A percentile compares a stretch with the other conserved stretches of the same genome.
Conservation (phyloP, 2,797 vertebrate genomes). For the Enoplosus armatus region DNA sequence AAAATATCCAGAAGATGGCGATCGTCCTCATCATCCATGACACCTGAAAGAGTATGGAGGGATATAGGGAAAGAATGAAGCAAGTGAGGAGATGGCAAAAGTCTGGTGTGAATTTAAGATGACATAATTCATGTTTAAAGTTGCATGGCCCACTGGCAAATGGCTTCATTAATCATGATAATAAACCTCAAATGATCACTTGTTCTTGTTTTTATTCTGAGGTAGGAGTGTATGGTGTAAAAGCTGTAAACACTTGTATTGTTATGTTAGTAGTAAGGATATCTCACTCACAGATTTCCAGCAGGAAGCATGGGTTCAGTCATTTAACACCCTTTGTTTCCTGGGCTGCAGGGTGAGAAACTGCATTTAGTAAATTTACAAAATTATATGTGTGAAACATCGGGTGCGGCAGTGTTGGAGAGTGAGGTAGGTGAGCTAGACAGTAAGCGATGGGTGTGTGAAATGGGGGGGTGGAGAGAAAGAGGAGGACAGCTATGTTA, state of each 20-base stretch:
- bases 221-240: not conserved
- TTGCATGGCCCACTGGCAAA: not conserved
- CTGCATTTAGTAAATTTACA: slow-evolving; percentile 50
- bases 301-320: slow-evolving; percentile 81
- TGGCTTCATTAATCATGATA: not conserved
- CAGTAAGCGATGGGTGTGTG: slow-evolving; percentile 11
- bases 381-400: slow-evolving; percentile 1
- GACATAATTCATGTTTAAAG: not conserved
- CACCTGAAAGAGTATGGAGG: slow-evolving; percentile 86
- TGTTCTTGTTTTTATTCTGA: slow-evolving; percentile 14
- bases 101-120: not conserved
- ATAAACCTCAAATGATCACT: not conserved
- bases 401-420: slow-evolving; percentile 5
- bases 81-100: slow-evolving; percentile 8
- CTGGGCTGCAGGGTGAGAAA: slow-evolving; percentile 72
- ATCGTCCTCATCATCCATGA: slow-evolving; percentile 99
- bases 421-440: slow-evolving; percentile 2
- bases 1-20: slow-evolving; percentile 99
- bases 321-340: slow-evolving; percentile 77
- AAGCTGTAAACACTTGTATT: slow-evolving; percentile 8
- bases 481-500: slow-evolving; percentile 25
- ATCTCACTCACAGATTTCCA: slow-evolving; percentile 81
- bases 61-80: slow-evolving; percentile 1
- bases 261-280: slow-evolving; percentile 19
- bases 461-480: slow-evolving; percentile 17